Percentiles rank a stretch among this genome's conserved stretches.
These are phyloP conservation scores for Torymus auratus DNA, from an alignment of 2,888 invertebrate genomes.

Conservation along the genomic window DNA sequence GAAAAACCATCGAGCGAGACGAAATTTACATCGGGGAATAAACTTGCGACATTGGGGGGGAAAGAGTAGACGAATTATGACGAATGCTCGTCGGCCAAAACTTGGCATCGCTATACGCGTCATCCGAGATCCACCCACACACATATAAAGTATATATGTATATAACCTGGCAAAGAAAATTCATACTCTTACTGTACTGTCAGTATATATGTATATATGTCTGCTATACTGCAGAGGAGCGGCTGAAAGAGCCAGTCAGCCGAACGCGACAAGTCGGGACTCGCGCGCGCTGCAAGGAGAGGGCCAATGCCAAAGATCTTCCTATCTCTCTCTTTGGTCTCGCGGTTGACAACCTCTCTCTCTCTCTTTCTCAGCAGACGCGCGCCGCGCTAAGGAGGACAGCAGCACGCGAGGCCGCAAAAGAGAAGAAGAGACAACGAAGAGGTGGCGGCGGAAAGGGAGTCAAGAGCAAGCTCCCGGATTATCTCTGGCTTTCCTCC, in stretches of 20 bases:
- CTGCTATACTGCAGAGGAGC: neutral
- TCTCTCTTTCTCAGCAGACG: conserved; percentile 8
- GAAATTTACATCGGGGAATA: neutral
- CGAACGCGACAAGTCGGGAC: conserved; percentile 7
- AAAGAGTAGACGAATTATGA: neutral
- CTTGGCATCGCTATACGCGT: too few relatives aligned
- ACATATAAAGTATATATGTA: too few relatives aligned
- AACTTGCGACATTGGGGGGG: neutral
- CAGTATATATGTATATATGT: too few relatives aligned
- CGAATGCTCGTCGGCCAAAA: neutral
- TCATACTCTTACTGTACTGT: too few relatives aligned
- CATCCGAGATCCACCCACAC: too few relatives aligned
- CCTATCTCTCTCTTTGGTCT: conserved; percentile 20
- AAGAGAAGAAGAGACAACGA: conserved; percentile 1
- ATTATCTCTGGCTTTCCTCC: conserved; percentile 32
- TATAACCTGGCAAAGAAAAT: too few relatives aligned
- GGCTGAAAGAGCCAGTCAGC: neutral
- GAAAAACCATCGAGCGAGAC: too few relatives aligned
- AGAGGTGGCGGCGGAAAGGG: conserved; percentile 45
- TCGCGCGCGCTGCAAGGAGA: conserved; percentile 54
- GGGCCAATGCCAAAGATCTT: conserved; percentile 67
- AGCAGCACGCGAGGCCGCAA: conserved; percentile 10
- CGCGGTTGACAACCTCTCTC: conserved; percentile 65
- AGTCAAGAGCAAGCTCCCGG: conserved; percentile 52
- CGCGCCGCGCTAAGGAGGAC: conserved; percentile 18